Percentiles rank a stretch among this genome's conserved stretches.
Evolutionary conservation across 2,797 vertebrate species (phyloP).

Genomic region (Tarsius wallacei): DNA sequence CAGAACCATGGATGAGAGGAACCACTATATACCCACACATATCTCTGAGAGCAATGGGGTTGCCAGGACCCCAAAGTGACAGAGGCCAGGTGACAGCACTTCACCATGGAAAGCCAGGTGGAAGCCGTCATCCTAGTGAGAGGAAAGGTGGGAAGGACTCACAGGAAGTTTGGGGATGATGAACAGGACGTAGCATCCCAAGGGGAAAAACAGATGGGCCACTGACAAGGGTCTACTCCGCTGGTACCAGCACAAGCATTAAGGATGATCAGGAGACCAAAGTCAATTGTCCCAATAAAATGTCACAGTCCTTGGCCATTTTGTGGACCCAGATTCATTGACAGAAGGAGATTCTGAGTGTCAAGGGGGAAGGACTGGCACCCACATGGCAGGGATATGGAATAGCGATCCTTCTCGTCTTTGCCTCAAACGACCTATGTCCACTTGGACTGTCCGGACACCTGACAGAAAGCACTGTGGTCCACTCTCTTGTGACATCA

Average conservation of each 20-base stretch:
- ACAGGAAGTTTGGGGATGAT: rapidly evolving
- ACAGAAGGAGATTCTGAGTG: too few relatives aligned
- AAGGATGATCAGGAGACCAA: not conserved
- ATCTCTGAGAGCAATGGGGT: not conserved
- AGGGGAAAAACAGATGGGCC: not conserved
- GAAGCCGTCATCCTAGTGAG: not conserved
- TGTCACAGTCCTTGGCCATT: not conserved
- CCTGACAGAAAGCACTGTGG: not conserved
- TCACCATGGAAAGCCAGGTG: too few relatives aligned
- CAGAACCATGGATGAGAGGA: too few relatives aligned
- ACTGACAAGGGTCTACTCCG: not conserved
- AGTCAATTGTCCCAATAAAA: not conserved
- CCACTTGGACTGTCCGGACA: not conserved
- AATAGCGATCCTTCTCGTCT: not conserved
- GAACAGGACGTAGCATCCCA: not conserved
- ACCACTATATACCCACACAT: too few relatives aligned
- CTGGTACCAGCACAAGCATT: not conserved
- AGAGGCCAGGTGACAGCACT: not conserved
- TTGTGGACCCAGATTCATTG: not conserved
- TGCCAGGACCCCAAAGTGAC: not conserved
- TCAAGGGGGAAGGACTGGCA: not conserved
- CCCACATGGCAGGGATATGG: too few relatives aligned
- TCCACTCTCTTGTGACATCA: not conserved
- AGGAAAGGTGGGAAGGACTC: not conserved
- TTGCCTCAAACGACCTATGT: not conserved